Evolutionary conservation across 2,113 vertebrate genomes (phyloP).

Genomic region (Aleadryas rufinucha): DNA sequence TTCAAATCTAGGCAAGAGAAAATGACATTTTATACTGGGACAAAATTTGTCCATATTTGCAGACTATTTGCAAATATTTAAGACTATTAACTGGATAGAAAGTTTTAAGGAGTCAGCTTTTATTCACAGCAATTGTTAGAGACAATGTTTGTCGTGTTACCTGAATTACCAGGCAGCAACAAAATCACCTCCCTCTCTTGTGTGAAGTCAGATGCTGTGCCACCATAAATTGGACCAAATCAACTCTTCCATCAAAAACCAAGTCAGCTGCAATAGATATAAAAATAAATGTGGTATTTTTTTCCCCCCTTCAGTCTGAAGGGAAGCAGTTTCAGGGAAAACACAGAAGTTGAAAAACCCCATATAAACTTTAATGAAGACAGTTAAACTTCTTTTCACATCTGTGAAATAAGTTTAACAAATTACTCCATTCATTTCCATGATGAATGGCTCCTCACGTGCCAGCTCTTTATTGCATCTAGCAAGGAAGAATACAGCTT

Average conservation of each 20-base stretch:
- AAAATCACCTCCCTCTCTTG: neutral
- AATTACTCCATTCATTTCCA: slow-evolving; percentile 63
- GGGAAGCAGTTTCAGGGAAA: neutral
- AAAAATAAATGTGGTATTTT: neutral
- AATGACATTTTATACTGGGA: neutral
- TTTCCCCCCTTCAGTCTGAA: neutral
- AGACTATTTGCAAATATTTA: neutral
- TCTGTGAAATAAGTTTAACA: slow-evolving; percentile 57
- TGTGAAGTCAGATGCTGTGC: neutral
- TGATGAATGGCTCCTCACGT: slow-evolving; percentile 70
- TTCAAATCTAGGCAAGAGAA: neutral
- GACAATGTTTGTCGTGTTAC: neutral
- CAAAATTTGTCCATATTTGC: neutral
- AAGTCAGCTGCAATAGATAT: neutral
- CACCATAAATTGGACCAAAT: neutral
- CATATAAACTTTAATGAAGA: slow-evolving; percentile 54
- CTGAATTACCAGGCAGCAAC: neutral
- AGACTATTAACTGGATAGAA: neutral
- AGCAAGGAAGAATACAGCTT: slow-evolving; percentile 64
- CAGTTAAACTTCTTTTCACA: slow-evolving; percentile 28
- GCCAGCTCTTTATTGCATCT: slow-evolving; percentile 63
- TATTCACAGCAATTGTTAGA: neutral
- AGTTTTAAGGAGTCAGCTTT: neutral
- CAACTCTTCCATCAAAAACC: neutral
- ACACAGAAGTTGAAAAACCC: neutral